Percentiles rank a stretch among this genome's conserved stretches.
These are phyloP conservation scores for Siderastrea radians DNA, from an alignment of 92 coral and sea anemone genomes.

Conservation along the genomic window DNA sequence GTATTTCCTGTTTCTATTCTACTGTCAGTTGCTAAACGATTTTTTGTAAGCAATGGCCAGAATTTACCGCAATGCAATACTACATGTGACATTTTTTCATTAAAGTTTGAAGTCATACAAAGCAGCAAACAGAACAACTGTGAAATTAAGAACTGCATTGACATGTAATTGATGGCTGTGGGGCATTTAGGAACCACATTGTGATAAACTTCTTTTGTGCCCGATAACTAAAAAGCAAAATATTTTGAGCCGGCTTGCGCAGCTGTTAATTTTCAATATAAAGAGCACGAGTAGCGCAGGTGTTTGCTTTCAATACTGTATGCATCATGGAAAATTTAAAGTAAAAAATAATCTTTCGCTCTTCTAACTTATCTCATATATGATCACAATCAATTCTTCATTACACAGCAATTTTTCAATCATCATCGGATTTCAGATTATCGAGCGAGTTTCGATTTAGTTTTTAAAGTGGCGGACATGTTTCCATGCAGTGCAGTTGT, in stretches of 20 bases:
- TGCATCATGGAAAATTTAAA: neutral
- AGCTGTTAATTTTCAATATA: constrained; percentile 9
- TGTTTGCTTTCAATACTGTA: neutral
- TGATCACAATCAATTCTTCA: neutral
- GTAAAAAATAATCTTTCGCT: neutral
- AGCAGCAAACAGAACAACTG: neutral
- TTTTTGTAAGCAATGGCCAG: neutral
- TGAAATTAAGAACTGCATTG: constrained; percentile 5
- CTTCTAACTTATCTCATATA: neutral
- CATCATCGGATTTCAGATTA: neutral
- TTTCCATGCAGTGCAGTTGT: neutral
- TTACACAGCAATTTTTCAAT: neutral
- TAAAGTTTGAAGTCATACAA: neutral
- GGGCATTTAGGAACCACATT: constrained; percentile 7
- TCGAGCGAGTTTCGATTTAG: neutral
- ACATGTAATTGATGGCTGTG: constrained; percentile 4
- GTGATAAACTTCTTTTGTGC: constrained; percentile 9
- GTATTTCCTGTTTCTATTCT: constrained; percentile 29
- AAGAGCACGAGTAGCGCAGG: neutral
- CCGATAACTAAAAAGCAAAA: neutral
- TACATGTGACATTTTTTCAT: constrained; percentile 5
- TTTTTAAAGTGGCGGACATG: neutral
- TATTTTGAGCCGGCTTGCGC: neutral
- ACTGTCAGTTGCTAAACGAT: constrained; percentile 29
- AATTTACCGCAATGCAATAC: neutral